Base-by-base conservation (phyloP, 2,113 vertebrate genomes). In the Calidris pugnax region DNA sequence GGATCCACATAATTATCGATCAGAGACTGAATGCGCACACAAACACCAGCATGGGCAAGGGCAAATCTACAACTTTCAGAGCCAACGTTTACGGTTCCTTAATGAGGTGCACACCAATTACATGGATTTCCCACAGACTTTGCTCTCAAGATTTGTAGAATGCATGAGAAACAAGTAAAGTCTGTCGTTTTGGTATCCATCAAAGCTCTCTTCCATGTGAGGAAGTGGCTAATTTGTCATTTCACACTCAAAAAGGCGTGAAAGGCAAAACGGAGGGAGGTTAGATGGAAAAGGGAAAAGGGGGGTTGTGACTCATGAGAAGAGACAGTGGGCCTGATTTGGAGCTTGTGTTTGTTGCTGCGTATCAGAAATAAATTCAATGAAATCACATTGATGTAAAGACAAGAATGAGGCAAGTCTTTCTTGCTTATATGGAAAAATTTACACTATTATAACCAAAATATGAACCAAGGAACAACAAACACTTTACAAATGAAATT, bases 161-260 rank as follows among this genome's bases (percentile, higher is more conserved):
- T 83, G 92, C 94, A 96, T 97, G 97, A 97, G 96, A 97, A 98
- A 97, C 19, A 45, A 97, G 81, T 51, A 79, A 94, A 73, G 95
- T 88, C 97, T 98, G 95, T 90, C 82, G 1, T 94, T 98, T 94
- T 91, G 91, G 89, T 96, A 95, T 89, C 95, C 96, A 96, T 97
- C 95, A 97, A 97, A 97, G 94, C 95, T 84, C 93, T 84, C 81
- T 95, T 97, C 97, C 96, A 71, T 96, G 88, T 95, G 94, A 97
- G 94, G 98, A 98, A 97, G 95, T 97, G 90, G 97, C 96, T 98
- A 98, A 98, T 98, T 98, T 98, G 95, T 97, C 96, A 98, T 98
- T 98, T 98, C 97, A 98, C 97, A 98, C 97, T 96, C 95, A 97
- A 93, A 98, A 96, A 96, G 77, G 97, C 93, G 10, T 98, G 97